Base-by-base conservation (phyloP, 2,797 vertebrate species). In the Ambastaia sidthimunki region DNA sequence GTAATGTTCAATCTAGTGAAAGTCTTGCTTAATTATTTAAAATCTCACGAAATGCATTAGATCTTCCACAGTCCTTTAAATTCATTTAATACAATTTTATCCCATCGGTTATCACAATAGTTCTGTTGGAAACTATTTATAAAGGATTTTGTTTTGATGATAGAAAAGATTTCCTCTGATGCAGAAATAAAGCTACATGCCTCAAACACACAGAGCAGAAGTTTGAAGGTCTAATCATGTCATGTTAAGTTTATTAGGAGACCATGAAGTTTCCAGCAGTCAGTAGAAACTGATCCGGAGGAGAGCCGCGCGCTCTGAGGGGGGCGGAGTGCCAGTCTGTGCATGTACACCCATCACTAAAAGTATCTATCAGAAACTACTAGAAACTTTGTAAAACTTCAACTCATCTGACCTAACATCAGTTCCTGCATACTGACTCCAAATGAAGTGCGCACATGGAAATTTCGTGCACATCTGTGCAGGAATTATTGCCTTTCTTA, bases 251-350 rank as follows among this genome's bases (percentile, higher is more conserved):
- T 60, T 16, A 60, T 60, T 60, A 25, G 12, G 59, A 31, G 25
- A 15, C 59, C 59, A 15, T 60, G 28, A 60, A 60, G 59, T 60
- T 15, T 16, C 15, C 23, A 60, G 59, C 23, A 28, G 7, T 15
- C 28, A 4, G 23, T 0, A 4, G 15, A 50, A 48, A 12, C 47
- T 48, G 47, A 48, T 48, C 47, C 12, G 7, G 34, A 7, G 34
- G 34, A 60, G 23, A 60, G 21, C 3, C 15, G 57, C 21, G 57
- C 23, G 57, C 23, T 25, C 13, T 28, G 55, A 28, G 13, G 48
- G 25, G 59, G 59, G 59, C 59, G 59, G 59, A 21, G 59, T 60
- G 59, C 25, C 59, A 28, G 59, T 60, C 59, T 31, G 23, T 28
- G 23, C 25, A 60, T 60, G 25, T 10, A 16, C 23, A 28, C 7